phyloP scores from a whole-genome alignment of 2,888 invertebrate genomes.

The Scaptomyza cyrtandrae region DNA sequence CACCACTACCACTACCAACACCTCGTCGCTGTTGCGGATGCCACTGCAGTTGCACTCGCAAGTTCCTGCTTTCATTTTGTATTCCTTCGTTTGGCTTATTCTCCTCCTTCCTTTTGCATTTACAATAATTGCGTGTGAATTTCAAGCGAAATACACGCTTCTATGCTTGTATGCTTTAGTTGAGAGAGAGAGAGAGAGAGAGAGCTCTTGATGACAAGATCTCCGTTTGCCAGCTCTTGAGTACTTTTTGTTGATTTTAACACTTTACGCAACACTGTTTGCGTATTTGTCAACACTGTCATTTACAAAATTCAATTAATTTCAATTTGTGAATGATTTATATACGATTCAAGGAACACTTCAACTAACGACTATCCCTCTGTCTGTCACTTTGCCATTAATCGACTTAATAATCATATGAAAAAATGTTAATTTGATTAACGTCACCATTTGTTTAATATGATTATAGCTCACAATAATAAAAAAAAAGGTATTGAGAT shows the following conservation, averaged over 20 bases:
- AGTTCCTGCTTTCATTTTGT: conserved; percentile 7
- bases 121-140: conserved; percentile 68
- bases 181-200: conserved; percentile 7
- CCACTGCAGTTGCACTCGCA: conserved; percentile 30
- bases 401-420: no score
- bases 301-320: background rate
- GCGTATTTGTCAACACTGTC: background rate
- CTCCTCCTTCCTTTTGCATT: conserved; percentile 37
- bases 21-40: conserved; percentile 23
- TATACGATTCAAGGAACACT: background rate
- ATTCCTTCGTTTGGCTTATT: background rate
- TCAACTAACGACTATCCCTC: no score
- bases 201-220: no score
- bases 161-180: background rate
- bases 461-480: no score
- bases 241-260: background rate
- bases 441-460: no score
- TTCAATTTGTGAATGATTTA: background rate
- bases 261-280: background rate
- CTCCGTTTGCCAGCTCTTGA: no score
- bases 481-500: no score
- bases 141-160: conserved; percentile 30
- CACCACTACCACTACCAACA: background rate
- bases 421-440: no score
- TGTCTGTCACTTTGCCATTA: no score